Evolutionary conservation across 2,888 invertebrate species (phyloP).

Genomic region (Hartigia nigra): DNA sequence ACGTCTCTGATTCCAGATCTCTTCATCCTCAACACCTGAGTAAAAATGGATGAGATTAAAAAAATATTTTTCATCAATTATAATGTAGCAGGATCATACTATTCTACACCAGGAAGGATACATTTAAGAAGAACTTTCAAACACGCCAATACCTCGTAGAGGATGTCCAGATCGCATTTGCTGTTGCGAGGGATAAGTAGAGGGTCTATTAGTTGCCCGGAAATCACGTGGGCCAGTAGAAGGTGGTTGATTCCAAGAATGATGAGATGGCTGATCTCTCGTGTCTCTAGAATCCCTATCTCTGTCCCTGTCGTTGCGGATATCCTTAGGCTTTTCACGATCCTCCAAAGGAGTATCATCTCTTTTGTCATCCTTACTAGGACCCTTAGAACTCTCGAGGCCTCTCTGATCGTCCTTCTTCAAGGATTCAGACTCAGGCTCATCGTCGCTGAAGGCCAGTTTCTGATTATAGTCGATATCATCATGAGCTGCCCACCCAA

Average conservation of each 20-base stretch:
- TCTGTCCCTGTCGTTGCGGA: conserved; percentile 32
- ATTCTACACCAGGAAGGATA: not conserved
- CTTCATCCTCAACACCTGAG: conserved; percentile 70
- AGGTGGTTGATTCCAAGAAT: conserved; percentile 50
- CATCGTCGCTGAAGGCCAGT: conserved; percentile 94
- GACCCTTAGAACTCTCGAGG: conserved; percentile 8
- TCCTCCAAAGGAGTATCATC: conserved; percentile 40
- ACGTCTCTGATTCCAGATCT: conserved; percentile 78
- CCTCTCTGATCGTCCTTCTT: conserved; percentile 50
- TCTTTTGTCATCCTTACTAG: conserved; percentile 49
- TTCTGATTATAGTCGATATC: conserved; percentile 96
- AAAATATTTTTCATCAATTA: not conserved
- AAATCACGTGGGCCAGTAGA: conserved; percentile 41
- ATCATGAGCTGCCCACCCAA: conserved; percentile 93
- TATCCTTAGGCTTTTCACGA: conserved; percentile 53
- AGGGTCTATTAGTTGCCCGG: conserved; percentile 57
- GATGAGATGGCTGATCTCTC: conserved; percentile 36
- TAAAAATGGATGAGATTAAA: not conserved
- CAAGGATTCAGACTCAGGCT: conserved; percentile 66
- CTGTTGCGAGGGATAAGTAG: conserved; percentile 44
- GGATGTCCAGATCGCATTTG: conserved; percentile 64
- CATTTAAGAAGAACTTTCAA: not conserved
- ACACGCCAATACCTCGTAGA: conserved; percentile 45
- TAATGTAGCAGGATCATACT: not conserved
- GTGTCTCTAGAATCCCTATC: conserved; percentile 31